A percentile compares a stretch with the other conserved stretches of the same genome.
Evolutionary conservation across 1,140 invertebrate species (phyloP).

Genomic region (Ceratitis capitata): DNA sequence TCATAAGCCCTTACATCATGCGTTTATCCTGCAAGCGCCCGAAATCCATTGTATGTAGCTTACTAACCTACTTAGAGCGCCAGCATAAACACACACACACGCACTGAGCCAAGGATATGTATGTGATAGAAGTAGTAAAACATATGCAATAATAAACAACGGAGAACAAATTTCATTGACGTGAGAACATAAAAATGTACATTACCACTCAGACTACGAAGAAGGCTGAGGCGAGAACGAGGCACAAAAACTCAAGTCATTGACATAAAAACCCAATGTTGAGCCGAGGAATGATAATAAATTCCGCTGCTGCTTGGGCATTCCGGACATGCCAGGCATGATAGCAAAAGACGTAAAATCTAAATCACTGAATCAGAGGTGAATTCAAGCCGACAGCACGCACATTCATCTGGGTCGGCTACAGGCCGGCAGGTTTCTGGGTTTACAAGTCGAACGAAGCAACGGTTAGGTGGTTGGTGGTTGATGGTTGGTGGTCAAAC

Average conservation of each 20-base stretch:
- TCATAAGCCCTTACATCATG: constrained; percentile 7
- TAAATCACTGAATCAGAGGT: not conserved
- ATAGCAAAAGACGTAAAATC: constrained; percentile 2
- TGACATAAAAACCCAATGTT: not conserved
- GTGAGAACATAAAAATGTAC: not conserved
- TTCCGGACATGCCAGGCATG: not conserved
- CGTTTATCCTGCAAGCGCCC: not conserved
- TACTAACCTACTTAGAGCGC: not conserved
- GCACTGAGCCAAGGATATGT: not conserved
- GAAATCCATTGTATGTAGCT: constrained; percentile 2
- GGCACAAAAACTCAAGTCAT: not conserved
- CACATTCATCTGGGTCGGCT: not conserved
- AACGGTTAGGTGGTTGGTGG: not conserved
- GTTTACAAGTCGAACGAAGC: too few species aligned
- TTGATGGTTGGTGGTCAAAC: too few species aligned
- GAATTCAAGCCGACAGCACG: not conserved
- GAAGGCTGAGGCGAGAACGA: not conserved
- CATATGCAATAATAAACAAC: not conserved
- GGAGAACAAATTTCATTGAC: not conserved
- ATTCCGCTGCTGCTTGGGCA: not conserved
- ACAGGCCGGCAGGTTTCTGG: not conserved
- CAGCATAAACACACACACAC: not conserved
- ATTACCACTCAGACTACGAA: not conserved
- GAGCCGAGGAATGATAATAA: not conserved
- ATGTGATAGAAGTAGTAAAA: too few species aligned